Evolutionary conservation across 2,888 invertebrate genomes (phyloP), one percentile per base, ranked within the genome.

Genomic region (Campopleginae sp.): DNA sequence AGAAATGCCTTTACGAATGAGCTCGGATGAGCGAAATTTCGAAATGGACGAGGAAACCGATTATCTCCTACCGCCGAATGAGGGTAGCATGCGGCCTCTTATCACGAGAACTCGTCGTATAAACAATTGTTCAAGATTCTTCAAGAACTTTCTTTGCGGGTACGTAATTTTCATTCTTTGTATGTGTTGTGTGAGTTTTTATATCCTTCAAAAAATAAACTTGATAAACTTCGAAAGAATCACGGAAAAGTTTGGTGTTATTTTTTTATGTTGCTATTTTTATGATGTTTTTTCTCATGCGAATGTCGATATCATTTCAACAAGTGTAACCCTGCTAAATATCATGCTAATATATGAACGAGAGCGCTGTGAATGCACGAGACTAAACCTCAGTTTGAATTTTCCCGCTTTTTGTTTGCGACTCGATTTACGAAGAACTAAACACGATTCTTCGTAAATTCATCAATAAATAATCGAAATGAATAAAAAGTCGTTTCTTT

Each of bases 1-100:
- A 87, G 93, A 93, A 87, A 91, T 93, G 93, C 93, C 93, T 87
- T 82, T 93, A 85, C 90, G 92, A 82, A 88, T 93, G 51, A 93
- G 91, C 88, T 86, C 93, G 61, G 93, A 94, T 68, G 93, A 94
- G 89, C 92, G 91, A 87, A 92, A 93, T 88, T 93, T 93, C 89
- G 93, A 94, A 89, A 93, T 94, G 93, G 93, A 93, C 86, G 93
- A 93, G 80, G 93, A 94, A 84, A 93, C 93, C 0, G 93, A 94
- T 84, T 93, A 93, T 88, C 91, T 94, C 68, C 89, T 94, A 38
- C 93, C 93, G 42, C 91, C 93, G 5, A 82, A 89, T 6, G 93
- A 92, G 82, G 93, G 92, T 63, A 93, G 91, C 87, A 91, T 93
- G 72, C 86, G 92, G 74, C 90, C 92, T 2, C 85, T 92, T 70